phyloP scores from a whole-genome alignment of 2,797 vertebrate genomes.

The Tokudaia muenninki region DNA sequence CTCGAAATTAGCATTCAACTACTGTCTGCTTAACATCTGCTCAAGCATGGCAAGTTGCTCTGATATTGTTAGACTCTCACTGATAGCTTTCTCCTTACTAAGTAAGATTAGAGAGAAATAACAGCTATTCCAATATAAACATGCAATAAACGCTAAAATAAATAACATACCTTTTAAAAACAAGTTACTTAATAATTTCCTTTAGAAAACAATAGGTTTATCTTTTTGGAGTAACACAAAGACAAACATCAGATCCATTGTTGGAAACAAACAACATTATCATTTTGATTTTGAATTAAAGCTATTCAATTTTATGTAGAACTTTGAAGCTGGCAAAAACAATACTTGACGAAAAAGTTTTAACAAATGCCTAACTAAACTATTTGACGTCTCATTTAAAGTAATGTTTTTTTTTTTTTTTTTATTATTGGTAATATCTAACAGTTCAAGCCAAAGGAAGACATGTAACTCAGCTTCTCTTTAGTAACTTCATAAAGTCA shows the following conservation, averaged over 20 bases:
- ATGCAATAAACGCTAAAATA: slow-evolving; percentile 55
- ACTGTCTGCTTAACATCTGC: slow-evolving; percentile 98
- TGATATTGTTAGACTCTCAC: slow-evolving; percentile 82
- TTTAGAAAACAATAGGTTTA: not conserved
- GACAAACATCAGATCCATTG: slow-evolving; percentile 30
- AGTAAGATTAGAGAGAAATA: slow-evolving; percentile 67
- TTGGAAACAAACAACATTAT: slow-evolving; percentile 13
- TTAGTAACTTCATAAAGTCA: slow-evolving; percentile 2
- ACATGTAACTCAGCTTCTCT: not conserved
- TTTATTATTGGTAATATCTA: slow-evolving; percentile 45
- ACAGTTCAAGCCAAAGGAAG: not conserved
- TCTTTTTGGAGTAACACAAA: not conserved
- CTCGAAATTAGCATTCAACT: slow-evolving; percentile 98
- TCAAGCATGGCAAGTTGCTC: slow-evolving; percentile 85
- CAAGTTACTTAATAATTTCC: slow-evolving; percentile 41
- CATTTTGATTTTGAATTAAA: slow-evolving; percentile 50
- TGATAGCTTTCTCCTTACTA: slow-evolving; percentile 80
- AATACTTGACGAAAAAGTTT: not conserved
- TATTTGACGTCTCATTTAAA: slow-evolving; percentile 36
- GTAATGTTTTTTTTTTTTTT: not conserved
- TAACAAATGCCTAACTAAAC: slow-evolving; percentile 48
- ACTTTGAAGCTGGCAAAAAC: slow-evolving; percentile 64
- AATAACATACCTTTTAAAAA: not conserved
- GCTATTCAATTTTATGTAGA: slow-evolving; percentile 28
- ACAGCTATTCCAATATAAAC: slow-evolving; percentile 68